phyloP scores from a whole-genome alignment of 2,888 invertebrate species.

The Lochmaea crataegi region DNA sequence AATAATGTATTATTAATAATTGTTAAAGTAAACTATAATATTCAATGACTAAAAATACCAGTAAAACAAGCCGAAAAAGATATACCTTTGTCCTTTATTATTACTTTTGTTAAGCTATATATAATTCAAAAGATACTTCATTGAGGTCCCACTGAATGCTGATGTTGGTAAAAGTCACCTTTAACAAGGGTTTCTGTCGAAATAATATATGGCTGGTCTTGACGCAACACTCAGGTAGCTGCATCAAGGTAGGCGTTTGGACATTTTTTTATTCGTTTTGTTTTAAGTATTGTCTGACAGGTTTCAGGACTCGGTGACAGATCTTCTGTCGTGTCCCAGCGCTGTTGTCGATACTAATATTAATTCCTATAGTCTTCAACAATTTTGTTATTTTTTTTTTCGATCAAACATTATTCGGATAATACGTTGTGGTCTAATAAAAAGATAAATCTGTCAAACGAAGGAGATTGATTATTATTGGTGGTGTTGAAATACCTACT shows the following conservation, averaged over 20 bases:
- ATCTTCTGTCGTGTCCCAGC: conserved; percentile 47
- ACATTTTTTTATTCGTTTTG: conserved; percentile 56
- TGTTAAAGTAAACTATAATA: no score
- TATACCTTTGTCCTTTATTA: background rate
- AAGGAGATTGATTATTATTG: no score
- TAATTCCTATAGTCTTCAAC: background rate
- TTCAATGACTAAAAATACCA: background rate
- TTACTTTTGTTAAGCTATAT: conserved; percentile 26
- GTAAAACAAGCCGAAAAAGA: background rate
- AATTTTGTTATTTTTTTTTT: background rate
- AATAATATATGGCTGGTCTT: conserved; percentile 64
- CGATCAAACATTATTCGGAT: no score
- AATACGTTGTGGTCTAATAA: no score
- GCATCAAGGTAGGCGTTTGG: conserved; percentile 64
- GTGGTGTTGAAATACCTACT: no score
- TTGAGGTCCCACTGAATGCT: conserved; percentile 58
- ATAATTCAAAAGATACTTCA: conserved; percentile 30
- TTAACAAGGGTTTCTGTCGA: conserved; percentile 65
- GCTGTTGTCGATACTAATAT: conserved; percentile 19
- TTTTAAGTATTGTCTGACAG: conserved; percentile 61
- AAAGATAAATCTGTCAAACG: no score
- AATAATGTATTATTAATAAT: no score
- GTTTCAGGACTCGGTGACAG: conserved; percentile 61
- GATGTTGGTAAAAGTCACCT: conserved; percentile 59
- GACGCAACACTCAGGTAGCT: conserved; percentile 66